phyloP scores from a whole-genome alignment of 2,113 vertebrate genomes.

The Syngnathoides biaculeatus region DNA sequence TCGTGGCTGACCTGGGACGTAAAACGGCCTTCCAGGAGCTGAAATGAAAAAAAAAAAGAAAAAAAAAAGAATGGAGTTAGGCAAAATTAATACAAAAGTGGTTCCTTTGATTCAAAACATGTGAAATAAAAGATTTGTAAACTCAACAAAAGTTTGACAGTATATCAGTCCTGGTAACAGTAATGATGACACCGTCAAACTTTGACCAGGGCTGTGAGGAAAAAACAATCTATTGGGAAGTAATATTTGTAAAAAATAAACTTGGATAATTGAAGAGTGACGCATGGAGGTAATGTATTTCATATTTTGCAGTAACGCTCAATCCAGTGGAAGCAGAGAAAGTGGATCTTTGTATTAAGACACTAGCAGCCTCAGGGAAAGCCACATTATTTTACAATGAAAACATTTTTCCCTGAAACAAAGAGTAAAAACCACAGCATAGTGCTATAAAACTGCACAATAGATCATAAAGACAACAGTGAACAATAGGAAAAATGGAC shows the following conservation, averaged over 20 bases:
- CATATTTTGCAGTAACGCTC: constrained; percentile 29
- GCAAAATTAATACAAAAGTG: constrained; percentile 15
- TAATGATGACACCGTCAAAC: background rate
- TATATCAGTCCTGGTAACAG: constrained; percentile 6
- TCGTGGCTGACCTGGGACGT: constrained; percentile 97
- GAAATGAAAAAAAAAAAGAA: constrained; percentile 57
- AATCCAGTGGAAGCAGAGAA: constrained; percentile 15
- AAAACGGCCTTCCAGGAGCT: constrained; percentile 97
- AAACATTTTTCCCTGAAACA: constrained; percentile 32
- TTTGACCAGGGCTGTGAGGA: background rate
- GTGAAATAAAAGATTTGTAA: constrained; percentile 24
- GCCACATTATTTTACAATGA: constrained; percentile 12
- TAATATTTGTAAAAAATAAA: constrained; percentile 30
- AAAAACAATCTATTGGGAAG: background rate
- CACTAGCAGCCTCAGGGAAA: constrained; percentile 8
- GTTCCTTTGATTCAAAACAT: constrained; percentile 9
- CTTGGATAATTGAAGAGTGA: constrained; percentile 27
- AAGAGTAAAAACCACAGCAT: constrained; percentile 23
- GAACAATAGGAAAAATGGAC: background rate
- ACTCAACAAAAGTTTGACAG: constrained; percentile 4
- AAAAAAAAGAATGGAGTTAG: constrained; percentile 25
- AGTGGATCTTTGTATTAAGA: constrained; percentile 15
- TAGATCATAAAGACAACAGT: constrained; percentile 5
- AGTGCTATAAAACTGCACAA: background rate
- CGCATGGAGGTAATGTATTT: constrained; percentile 32